A percentile compares a stretch with the other conserved stretches of the same genome.
These are phyloP conservation scores for Drosophila baimaii DNA, from an alignment of 1,140 invertebrate species.

Conservation along the genomic window DNA sequence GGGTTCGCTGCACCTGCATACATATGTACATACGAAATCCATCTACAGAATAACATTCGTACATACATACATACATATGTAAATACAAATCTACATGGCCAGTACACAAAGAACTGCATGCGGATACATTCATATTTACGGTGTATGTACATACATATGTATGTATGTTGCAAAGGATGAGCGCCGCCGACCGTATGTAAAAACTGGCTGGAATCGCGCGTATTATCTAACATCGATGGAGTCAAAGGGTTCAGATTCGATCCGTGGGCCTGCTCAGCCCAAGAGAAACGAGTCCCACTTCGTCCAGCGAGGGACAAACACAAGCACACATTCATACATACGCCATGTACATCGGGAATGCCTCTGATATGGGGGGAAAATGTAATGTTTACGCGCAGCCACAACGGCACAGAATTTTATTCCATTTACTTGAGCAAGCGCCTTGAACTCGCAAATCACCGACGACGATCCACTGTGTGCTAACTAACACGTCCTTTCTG, in stretches of 20 bases:
- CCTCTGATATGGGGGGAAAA: conserved; percentile 31
- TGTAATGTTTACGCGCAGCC: conserved; percentile 48
- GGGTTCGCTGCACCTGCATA: conserved; percentile 24
- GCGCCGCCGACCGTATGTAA: conserved; percentile 5
- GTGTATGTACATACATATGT: conserved; percentile 10
- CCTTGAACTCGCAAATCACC: conserved; percentile 56
- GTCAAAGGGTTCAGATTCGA: conserved; percentile 27
- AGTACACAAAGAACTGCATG: conserved; percentile 25
- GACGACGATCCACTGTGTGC: conserved; percentile 44
- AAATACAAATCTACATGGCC: conserved; percentile 33
- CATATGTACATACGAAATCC: conserved; percentile 22
- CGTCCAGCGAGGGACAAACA: conserved; percentile 19
- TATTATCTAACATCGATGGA: conserved; percentile 57
- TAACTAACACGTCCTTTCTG: conserved; percentile 51
- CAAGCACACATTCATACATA: conserved; percentile 12
- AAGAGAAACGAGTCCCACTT: conserved; percentile 14
- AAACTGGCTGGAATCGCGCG: conserved; percentile 19
- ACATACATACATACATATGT: not conserved
- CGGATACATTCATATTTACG: conserved; percentile 16
- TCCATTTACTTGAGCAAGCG: conserved; percentile 69
- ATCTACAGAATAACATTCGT: conserved; percentile 17
- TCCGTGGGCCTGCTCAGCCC: conserved; percentile 19
- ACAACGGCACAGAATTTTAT: conserved; percentile 20
- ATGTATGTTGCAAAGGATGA: conserved; percentile 21
- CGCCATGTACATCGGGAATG: conserved; percentile 28